Base-by-base conservation (phyloP, 2,888 invertebrate genomes). In the Metopia argyrocephala region DNA sequence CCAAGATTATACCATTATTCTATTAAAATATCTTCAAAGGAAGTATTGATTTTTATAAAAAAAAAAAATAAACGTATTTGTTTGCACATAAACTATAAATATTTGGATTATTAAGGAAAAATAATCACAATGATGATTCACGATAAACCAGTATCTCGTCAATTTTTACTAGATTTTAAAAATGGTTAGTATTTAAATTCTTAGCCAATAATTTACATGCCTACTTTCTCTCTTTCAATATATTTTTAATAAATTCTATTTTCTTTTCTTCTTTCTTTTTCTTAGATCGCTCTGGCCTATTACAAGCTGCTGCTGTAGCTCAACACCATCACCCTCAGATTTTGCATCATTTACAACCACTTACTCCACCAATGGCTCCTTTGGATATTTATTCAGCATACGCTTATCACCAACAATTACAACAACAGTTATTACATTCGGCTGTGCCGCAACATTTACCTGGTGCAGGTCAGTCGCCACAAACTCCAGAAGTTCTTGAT, bases 121-220 rank as follows among this genome's bases (percentile, higher is more conserved):
- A 38, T 54, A 56, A 48, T 23, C 78, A 84, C 70, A 45, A 89
- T 87, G 87, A 86, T 89, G 86, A 86, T 90, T 75, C 89, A 89
- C 83, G 89, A 89, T 80, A 89, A 89, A 85, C 76, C 88, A 23
- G 85, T 89, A 76, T 78, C 89, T 5, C 88, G 88, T 56, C 87
- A 89, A 78, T 89, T 90, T 82, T 84, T 86, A 54, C 76, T 89
- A 79, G 90, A 89, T 84, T 81, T 89, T 2, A 89, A 89, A 85
- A 87, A 86, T 71, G 89, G 89, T 89, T 82, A 88, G 87, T 87
- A 78, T 79, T 69, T 56, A 6, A 20, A n/a, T 27, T 66, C n/a
- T 27, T 45, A 48, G 2, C 61, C 12, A 46, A 71, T 45, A 31
- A 66, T n/a, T n/a, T n/a, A n/a, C n/a, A n/a, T n/a, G n/a, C n/a